Base-by-base conservation (phyloP, 2,797 vertebrate genomes). In the Hydrophis major region DNA sequence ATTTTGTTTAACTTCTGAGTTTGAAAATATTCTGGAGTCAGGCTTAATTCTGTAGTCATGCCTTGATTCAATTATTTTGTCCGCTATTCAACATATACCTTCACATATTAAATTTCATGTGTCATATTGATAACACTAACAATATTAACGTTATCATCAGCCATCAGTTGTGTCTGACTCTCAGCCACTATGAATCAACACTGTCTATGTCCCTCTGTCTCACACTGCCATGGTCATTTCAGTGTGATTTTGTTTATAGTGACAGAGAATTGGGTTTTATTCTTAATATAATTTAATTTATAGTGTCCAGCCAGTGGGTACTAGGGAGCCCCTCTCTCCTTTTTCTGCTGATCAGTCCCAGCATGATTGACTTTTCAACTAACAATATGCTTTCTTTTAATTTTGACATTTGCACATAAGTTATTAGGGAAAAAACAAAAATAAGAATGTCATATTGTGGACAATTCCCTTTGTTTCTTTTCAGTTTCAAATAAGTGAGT, bases 21-120 rank as follows among this genome's bases (percentile, higher is more conserved):
- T 91, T 96, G 96, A 91, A 83, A 4, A 94, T 83, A 90, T 96
- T 94, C 89, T n/a, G 92, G 50, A 89, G 16, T 18, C 10, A 10
- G 93, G 61, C 94, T 89, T 66, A 91, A 92, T 20, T 89, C 28
- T 93, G 16, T 92, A 88, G 1, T 94, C 87, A 86, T 25, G 53
- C 47, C 94, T 88, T 18, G 0, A 87, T 50, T 95, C 96, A 94
- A 4, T 86, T 94, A 63, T 74, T 95, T 94, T 89, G 47, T 22
- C 37, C 16, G 47, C 27, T 47, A 56, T 60, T 69, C 37, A 83
- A 91, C 53, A 90, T 18, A 25, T 6, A 61, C 55, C 6, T 16
- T 37, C 25, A 2, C n/a, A 4, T 14, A 93, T 66, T 53, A 27
- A 55, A 61, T 89, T 57, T 37, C 53, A 89, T 12, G 4, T 18